Evolutionary conservation across 2,113 vertebrate genomes (phyloP), one percentile per base, ranked within the genome.

Genomic region (Hippopotamus amphibius): DNA sequence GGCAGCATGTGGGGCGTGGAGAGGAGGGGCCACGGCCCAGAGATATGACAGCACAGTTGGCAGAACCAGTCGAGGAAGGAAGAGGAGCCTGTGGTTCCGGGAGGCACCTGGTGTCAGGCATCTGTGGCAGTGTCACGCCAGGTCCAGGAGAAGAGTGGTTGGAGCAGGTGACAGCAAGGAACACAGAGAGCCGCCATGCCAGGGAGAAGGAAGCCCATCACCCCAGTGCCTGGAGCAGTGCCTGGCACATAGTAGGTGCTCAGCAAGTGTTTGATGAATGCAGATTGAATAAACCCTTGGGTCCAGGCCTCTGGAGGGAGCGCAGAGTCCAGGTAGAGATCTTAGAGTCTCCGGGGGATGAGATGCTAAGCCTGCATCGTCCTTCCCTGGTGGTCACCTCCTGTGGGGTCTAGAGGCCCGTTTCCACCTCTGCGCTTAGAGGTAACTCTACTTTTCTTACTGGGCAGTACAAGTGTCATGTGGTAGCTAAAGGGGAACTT

Each of bases 111-210:
- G 13, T 15, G 30, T 82, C 0, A 19, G 79, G 79, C 5, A 33
- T 59, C 41, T 68, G 46, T 74, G 74, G 6, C 74, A 30, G 65
- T 4, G 1, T 41, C 50, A 50, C 50, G 22, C 53, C 9, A 41
- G 24, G 33, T 12, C 28, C 26, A 74, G 55, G 66, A 26, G 48
- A 72, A 65, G 46, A 21, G 37, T 37, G 28, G 14, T 1, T 9
- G 5, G 43, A 13, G 13, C 16, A 21, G 48, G 14, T 55, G 22
- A 46, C 30, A 72, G 72, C 22, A 28, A n/a, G 37, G 24, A 46
- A 8, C n/a, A 1, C 4, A 1, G 53, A 53, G 41, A 50, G 22
- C 13, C 7, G 0, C 41, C 0, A 0, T 16, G 22, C 41, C 63
- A 2, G 30, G 24, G 89, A 59, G 9, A n/a, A n/a, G 4, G 82